These are phyloP conservation scores for Rhinogobio ventralis DNA, from an alignment of 2,797 vertebrate species.

Conservation along the genomic window DNA sequence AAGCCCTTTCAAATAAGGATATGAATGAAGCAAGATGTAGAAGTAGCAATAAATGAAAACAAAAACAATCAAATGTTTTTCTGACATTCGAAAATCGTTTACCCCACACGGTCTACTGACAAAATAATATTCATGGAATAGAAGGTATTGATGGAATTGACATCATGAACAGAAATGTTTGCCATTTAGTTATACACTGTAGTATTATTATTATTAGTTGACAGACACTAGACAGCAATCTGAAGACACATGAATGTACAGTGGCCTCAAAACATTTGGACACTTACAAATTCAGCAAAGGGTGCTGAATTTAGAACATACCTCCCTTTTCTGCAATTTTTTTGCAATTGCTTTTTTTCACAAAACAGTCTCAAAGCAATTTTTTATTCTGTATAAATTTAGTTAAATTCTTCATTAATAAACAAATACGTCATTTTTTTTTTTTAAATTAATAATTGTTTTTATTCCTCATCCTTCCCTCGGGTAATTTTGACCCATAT, in stretches of 20 bases:
- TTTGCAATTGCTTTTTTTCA: not conserved
- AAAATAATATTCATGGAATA: not conserved
- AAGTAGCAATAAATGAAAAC: conserved; percentile 13
- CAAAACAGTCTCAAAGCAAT: not conserved
- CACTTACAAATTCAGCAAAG: not conserved
- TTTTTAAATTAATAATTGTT: not conserved
- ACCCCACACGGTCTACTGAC: not conserved
- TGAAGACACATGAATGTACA: conserved; percentile 23
- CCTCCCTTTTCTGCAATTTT: not conserved
- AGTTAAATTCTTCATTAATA: not conserved
- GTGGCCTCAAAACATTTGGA: conserved; percentile 7
- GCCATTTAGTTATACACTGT: conserved; percentile 27
- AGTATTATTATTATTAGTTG: conserved; percentile 17
- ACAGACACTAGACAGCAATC: conserved; percentile 26
- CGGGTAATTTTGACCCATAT: too few relatives aligned
- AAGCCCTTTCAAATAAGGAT: conserved; percentile 40
- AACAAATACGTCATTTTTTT: not conserved
- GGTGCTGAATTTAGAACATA: not conserved
- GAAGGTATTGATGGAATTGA: not conserved
- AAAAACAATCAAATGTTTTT: conserved; percentile 37
- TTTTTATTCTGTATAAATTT: not conserved
- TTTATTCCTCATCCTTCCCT: too few relatives aligned
- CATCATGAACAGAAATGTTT: conserved; percentile 22
- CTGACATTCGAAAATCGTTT: conserved; percentile 22
- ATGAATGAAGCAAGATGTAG: conserved; percentile 7